phyloP scores from a whole-genome alignment of 2,888 invertebrate genomes.

The Sericinus montela region DNA sequence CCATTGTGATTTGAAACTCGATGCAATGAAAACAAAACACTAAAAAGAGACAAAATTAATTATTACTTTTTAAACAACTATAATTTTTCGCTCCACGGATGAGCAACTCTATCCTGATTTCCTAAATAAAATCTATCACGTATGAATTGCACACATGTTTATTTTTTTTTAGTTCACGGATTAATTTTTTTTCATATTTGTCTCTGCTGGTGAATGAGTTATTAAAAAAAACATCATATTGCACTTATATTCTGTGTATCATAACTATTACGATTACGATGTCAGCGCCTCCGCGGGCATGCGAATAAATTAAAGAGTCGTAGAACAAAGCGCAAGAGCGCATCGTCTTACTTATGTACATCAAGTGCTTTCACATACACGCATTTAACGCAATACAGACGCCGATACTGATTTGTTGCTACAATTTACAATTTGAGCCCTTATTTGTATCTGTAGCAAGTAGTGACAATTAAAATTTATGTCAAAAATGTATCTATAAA shows the following conservation, averaged over 20 bases:
- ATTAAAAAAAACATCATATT: background rate
- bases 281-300: constrained; percentile 34
- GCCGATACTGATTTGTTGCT: constrained; percentile 26
- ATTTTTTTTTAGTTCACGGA: too few relatives aligned
- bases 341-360: constrained; percentile 37
- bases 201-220: too few relatives aligned
- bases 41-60: too few relatives aligned
- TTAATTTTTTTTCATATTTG: too few relatives aligned
- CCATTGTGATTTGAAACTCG: too few relatives aligned
- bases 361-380: constrained; percentile 47
- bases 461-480: background rate
- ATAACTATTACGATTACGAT: constrained; percentile 35
- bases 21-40: too few relatives aligned
- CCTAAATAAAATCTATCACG: too few relatives aligned
- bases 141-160: too few relatives aligned
- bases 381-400: constrained; percentile 31
- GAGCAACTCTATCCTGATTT: too few relatives aligned
- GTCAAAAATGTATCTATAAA: background rate
- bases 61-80: too few relatives aligned
- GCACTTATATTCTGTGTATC: background rate
- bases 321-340: constrained; percentile 35
- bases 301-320: constrained; percentile 35
- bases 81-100: too few relatives aligned
- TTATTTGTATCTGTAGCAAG: too few relatives aligned
- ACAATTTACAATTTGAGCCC: constrained; percentile 5